These are phyloP conservation scores for Hypselothyrea guttata DNA, from an alignment of 2,888 invertebrate species.

Conservation along the genomic window DNA sequence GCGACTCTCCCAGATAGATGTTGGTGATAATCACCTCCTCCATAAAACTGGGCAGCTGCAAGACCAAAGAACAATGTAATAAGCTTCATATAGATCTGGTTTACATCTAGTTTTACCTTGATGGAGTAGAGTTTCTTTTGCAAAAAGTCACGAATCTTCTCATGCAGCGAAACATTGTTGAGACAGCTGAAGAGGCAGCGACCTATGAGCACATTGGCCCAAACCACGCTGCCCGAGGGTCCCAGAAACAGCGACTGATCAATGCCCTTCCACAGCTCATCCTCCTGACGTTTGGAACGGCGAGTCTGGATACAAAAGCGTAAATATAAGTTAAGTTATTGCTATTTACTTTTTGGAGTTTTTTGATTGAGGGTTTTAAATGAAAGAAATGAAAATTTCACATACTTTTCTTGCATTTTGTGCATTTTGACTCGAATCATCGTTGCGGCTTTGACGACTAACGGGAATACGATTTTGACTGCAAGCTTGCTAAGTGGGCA, in stretches of 20 bases:
- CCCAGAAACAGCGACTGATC: constrained; percentile 81
- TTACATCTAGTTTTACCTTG: constrained; percentile 59
- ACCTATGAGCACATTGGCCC: constrained; percentile 81
- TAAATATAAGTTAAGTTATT: not conserved
- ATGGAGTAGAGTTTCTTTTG: constrained; percentile 81
- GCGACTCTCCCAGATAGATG: constrained; percentile 86
- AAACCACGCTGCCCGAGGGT: constrained; percentile 81
- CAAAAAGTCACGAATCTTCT: constrained; percentile 80
- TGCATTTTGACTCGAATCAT: constrained; percentile 25
- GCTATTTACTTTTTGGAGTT: no score
- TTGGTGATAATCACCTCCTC: constrained; percentile 89
- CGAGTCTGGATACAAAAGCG: constrained; percentile 60
- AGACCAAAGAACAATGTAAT: not conserved
- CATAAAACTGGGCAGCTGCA: constrained; percentile 90
- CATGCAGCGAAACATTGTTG: constrained; percentile 71
- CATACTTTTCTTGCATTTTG: constrained; percentile 67
- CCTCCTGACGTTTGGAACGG: constrained; percentile 79
- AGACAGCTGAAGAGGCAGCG: constrained; percentile 80
- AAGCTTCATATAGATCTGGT: not conserved
- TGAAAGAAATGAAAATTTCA: constrained; percentile 36
- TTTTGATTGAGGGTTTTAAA: no score
- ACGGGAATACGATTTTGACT: constrained; percentile 78
- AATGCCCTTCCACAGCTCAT: constrained; percentile 82
- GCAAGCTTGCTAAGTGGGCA: constrained; percentile 79
- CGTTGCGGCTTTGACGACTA: constrained; percentile 41